Conservation (phyloP, 2,797 vertebrate species). For the Enteromius anoplus region DNA sequence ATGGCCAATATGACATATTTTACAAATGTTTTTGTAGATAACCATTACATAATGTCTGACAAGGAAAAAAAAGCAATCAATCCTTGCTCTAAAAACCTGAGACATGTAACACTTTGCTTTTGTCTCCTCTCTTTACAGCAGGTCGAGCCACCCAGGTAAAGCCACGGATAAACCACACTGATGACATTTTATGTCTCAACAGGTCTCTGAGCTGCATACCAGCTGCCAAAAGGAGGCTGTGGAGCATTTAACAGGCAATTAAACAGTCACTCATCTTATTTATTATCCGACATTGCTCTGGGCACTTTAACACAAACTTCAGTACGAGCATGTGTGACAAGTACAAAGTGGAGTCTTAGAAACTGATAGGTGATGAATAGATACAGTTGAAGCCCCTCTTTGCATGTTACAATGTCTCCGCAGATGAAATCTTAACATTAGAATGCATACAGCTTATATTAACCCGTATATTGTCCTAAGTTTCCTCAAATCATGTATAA, state of each 20-base stretch:
- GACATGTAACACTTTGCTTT: slow-evolving; percentile 5
- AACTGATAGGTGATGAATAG: not conserved
- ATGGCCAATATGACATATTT: not conserved
- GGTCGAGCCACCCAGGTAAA: slow-evolving; percentile 40
- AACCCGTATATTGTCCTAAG: not conserved
- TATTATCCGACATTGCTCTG: slow-evolving; percentile 12
- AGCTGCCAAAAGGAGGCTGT: slow-evolving; percentile 14
- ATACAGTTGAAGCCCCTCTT: not conserved
- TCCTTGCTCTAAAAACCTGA: not conserved
- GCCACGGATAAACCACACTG: slow-evolving; percentile 19
- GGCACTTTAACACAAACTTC: slow-evolving; percentile 20
- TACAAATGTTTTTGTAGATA: not conserved
- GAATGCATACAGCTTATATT: not conserved
- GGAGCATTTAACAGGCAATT: slow-evolving; percentile 32
- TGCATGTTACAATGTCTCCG: not conserved
- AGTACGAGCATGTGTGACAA: slow-evolving; percentile 8
- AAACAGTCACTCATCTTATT: slow-evolving; percentile 38
- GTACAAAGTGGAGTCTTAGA: slow-evolving; percentile 20
- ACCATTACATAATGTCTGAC: slow-evolving; percentile 21
- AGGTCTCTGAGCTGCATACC: slow-evolving; percentile 27
- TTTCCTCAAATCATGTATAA: not conserved
- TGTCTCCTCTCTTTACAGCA: not conserved
- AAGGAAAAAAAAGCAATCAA: slow-evolving; percentile 11
- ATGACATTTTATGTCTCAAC: slow-evolving; percentile 48
- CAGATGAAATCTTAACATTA: not conserved